Base-by-base conservation (phyloP, 2,888 invertebrate genomes). In the Morpho deidamia region DNA sequence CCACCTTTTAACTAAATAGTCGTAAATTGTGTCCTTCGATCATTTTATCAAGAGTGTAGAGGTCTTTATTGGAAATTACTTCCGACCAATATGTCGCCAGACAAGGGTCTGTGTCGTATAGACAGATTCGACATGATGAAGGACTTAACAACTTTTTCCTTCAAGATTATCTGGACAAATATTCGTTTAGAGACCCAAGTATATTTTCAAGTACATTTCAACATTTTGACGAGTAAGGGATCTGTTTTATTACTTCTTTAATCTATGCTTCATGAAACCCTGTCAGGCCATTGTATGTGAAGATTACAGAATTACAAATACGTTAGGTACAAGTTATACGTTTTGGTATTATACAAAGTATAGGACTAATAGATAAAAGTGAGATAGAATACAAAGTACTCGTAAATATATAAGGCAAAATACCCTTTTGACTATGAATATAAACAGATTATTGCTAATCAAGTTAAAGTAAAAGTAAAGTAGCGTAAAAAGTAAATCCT, bases 1-100 rank as follows among this genome's bases (percentile, higher is more conserved):
- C 11, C 9, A 37, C 23, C 38, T 52, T 55, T 51, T 49, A 51
- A 55, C 32, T 56, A 46, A 55, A 48, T 40, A 51, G 47, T 55
- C 33, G 40, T 37, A 37, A 53, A 58, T 52, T 55, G 55, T 55
- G 50, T 59, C 51, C 53, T 47, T 55, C 51, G 32, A 55, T 55
- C 53, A 59, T 61, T 54, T 53, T 38, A 43, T 48, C 47, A 40
- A 48, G 40, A 49, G 55, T 56, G 55, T 51, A 47, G 51, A 61
- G 57, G 48, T 59, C 61, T 61, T 61, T 61, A 61, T 58, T 58
- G 61, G 55, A 59, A 61, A 59, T 61, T 60, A 61, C 60, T 61
- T 61, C 58, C 61, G 61, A 54, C 56, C 61, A 61, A 61, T 61
- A 57, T 60, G 59, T 58, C 59, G 54, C 52, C 47, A 52, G 55